Evolutionary conservation across 2,888 invertebrate species (phyloP).

Genomic region (Lithophane semibrunnea): DNA sequence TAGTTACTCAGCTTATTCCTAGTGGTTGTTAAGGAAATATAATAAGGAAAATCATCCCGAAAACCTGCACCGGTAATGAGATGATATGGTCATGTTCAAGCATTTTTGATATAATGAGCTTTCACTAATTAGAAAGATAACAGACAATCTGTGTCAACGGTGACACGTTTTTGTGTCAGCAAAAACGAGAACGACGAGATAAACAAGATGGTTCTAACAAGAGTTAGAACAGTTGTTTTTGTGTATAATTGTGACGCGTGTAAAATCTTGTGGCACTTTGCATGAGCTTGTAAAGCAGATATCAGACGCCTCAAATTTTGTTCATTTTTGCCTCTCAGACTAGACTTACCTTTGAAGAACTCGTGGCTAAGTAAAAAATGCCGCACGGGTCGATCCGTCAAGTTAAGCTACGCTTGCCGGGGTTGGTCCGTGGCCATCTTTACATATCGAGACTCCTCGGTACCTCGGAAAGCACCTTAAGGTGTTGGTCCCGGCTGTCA

Average conservation of each 20-base stretch:
- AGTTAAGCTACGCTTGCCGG: no score
- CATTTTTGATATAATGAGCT: constrained; percentile 47
- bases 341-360: no score
- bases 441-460: no score
- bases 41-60: constrained; percentile 38
- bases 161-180: constrained; percentile 20
- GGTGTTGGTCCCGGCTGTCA: no score
- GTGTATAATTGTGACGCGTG: not conserved
- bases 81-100: constrained; percentile 29
- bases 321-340: no score
- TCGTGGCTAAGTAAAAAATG: no score
- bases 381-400: no score
- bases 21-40: constrained; percentile 12
- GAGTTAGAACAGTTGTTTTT: not conserved
- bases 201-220: not conserved
- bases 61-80: constrained; percentile 5
- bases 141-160: constrained; percentile 32
- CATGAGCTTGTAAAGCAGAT: no score
- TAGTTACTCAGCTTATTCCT: not conserved
- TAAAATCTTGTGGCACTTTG: not conserved
- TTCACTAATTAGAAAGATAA: constrained; percentile 29
- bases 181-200: not conserved
- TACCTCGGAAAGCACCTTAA: no score
- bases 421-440: no score
- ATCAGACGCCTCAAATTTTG: no score